A percentile compares a stretch with the other conserved stretches of the same genome.
Evolutionary conservation across 2,113 vertebrate genomes (phyloP).

Genomic region (Myrmecophaga tridactyla): DNA sequence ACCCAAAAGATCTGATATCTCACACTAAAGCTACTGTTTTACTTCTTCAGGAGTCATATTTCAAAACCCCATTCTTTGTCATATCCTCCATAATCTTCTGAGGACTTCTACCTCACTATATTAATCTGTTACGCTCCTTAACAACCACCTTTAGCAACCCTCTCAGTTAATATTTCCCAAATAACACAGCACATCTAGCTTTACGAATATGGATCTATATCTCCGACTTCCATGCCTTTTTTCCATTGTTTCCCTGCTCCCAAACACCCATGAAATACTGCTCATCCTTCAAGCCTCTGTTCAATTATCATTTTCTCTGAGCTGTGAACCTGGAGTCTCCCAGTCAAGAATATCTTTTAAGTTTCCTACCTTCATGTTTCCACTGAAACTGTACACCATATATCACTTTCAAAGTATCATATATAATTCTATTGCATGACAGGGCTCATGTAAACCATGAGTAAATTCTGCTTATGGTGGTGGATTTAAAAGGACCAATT

Average conservation of each 20-base stretch:
- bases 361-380: neutral
- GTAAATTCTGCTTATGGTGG: neutral
- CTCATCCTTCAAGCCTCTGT: neutral
- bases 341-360: neutral
- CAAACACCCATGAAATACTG: neutral
- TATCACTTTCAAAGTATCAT: neutral
- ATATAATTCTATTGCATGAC: neutral
- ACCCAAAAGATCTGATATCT: neutral
- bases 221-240: neutral
- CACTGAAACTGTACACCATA: no score
- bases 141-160: neutral
- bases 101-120: neutral
- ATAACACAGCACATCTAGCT: rapidly evolving
- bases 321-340: neutral
- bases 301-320: neutral
- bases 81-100: neutral
- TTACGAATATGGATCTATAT: neutral
- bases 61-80: neutral
- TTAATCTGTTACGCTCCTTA: neutral
- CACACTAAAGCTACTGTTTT: neutral
- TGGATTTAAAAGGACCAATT: neutral
- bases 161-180: neutral
- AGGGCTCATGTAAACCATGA: neutral
- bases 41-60: neutral
- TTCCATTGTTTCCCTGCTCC: neutral